Evolutionary conservation across 2,888 invertebrate species (phyloP).

Genomic region (Digitonthophagus gazella): DNA sequence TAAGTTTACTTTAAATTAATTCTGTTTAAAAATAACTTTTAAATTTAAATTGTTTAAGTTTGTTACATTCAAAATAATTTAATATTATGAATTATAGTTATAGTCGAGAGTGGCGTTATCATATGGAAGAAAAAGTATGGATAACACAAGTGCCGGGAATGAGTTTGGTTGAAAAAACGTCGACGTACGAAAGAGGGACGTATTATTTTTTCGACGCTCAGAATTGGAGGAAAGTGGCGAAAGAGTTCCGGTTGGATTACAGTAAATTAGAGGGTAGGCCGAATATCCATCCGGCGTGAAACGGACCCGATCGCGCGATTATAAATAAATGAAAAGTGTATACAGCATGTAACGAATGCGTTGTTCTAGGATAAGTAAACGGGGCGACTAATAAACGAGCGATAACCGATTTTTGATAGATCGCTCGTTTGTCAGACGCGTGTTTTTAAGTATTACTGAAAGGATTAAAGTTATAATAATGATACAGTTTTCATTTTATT

Average conservation of each 20-base stretch:
- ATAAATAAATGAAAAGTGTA: slow-evolving; percentile 51
- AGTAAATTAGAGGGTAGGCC: slow-evolving; percentile 96
- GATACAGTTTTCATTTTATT: slow-evolving; percentile 53
- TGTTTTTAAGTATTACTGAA: slow-evolving; percentile 48
- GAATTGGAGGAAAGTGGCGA: slow-evolving; percentile 98
- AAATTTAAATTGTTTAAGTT: too few species aligned
- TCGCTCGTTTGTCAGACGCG: slow-evolving; percentile 40
- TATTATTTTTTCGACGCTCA: slow-evolving; percentile 99
- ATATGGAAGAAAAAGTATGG: slow-evolving; percentile 99
- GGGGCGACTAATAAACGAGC: slow-evolving; percentile 37
- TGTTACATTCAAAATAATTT: too few species aligned
- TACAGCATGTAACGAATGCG: slow-evolving; percentile 43
- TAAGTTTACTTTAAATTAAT: too few species aligned
- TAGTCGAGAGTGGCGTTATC: slow-evolving; percentile 98
- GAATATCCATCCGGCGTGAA: slow-evolving; percentile 35
- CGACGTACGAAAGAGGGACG: slow-evolving; percentile 96
- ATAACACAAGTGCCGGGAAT: slow-evolving; percentile 96
- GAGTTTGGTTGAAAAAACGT: slow-evolving; percentile 91
- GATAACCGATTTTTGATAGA: slow-evolving; percentile 28
- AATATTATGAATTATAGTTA: slow-evolving; percentile 78
- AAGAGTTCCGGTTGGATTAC: slow-evolving; percentile 98
- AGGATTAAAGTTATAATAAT: slow-evolving; percentile 46
- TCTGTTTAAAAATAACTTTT: background rate
- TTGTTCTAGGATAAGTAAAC: slow-evolving; percentile 39
- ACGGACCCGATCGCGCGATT: slow-evolving; percentile 34